Base-by-base conservation (phyloP, 2,888 invertebrate species). In the Azorinus chamasolen region DNA sequence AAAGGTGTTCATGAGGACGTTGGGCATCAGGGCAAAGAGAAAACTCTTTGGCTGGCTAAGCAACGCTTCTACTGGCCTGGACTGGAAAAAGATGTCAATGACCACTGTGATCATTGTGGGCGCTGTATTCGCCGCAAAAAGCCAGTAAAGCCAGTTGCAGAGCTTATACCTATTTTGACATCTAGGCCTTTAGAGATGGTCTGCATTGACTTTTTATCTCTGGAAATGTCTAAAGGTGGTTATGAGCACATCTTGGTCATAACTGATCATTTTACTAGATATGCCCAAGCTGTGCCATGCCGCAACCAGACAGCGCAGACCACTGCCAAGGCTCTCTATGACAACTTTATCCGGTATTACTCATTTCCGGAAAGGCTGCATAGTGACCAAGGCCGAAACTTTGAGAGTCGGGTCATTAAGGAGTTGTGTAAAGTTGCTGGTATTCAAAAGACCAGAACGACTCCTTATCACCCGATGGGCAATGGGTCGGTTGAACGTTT, bases 391-490 rank as follows among this genome's bases (percentile, higher is more conserved):
- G 71, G 63, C 6, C 41, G 14, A 10, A 71, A 63, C 41, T 71
- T 71, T 57, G 53, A 57, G 18, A 55, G 55, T 0, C 1, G n/a
- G 5, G n/a, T 70, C 2, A n/a, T n/a, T n/a, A n/a, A n/a, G n/a
- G n/a, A n/a, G n/a, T n/a, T n/a, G n/a, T n/a, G n/a, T n/a, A n/a
- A n/a, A n/a, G n/a, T n/a, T n/a, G n/a, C n/a, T n/a, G n/a, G n/a
- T n/a, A n/a, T n/a, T n/a, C n/a, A n/a, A 2, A 62, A 70, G 25
- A 46, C 61, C 32, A 8, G 54, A 10, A 71, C 71, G 10, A 71
- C 63, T 4, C 63, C 63, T 8, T 71, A 71, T 27, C 71, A 71
- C 45, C 41, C 71, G 14, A 63, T 71, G 63, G 57, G 57, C 20
- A 71, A 63, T 39, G 62, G 62, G 18, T 51, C 43, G 58, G 32